phyloP scores from a whole-genome alignment of 2,797 vertebrate genomes.

The Kryptolebias ocellatus region DNA sequence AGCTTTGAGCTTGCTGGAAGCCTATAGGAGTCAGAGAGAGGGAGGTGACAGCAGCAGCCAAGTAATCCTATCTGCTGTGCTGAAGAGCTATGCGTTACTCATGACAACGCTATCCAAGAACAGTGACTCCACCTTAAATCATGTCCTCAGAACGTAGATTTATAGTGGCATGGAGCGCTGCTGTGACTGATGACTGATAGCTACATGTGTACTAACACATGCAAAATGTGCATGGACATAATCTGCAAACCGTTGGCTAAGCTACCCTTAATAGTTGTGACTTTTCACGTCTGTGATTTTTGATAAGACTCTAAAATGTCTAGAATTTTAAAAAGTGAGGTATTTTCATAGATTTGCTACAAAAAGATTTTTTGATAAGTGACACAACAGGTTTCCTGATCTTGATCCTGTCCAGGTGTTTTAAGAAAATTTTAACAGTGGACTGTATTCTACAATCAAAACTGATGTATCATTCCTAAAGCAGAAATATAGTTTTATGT shows the following conservation, averaged over 20 bases:
- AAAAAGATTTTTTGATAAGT: not conserved
- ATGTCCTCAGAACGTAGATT: conserved; percentile 20
- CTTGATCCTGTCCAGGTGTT: conserved; percentile 6
- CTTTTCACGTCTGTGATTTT: not conserved
- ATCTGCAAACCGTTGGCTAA: not conserved
- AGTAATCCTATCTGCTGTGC: conserved; percentile 50
- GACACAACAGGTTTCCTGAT: conserved; percentile 17
- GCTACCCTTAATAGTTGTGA: not conserved
- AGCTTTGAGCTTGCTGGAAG: conserved; percentile 8
- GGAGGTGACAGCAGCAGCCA: conserved; percentile 31
- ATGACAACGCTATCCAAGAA: conserved; percentile 63
- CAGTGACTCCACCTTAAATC: conserved; percentile 48
- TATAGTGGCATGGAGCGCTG: not conserved
- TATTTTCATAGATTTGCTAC: conserved; percentile 13
- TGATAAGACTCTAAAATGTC: conserved; percentile 8
- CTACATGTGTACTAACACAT: not conserved
- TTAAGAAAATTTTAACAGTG: conserved; percentile 6
- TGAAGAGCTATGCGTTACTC: conserved; percentile 48
- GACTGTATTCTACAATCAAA: conserved; percentile 27
- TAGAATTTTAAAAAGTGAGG: not conserved
- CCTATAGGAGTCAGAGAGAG: conserved; percentile 28
- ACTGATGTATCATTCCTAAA: conserved; percentile 32
- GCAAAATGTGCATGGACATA: not conserved
- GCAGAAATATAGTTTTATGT: conserved; percentile 59
- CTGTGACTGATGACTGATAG: not conserved